These are phyloP conservation scores for Epizoanthus fatuus DNA, from an alignment of 92 coral and sea anemone genomes.

Conservation along the genomic window DNA sequence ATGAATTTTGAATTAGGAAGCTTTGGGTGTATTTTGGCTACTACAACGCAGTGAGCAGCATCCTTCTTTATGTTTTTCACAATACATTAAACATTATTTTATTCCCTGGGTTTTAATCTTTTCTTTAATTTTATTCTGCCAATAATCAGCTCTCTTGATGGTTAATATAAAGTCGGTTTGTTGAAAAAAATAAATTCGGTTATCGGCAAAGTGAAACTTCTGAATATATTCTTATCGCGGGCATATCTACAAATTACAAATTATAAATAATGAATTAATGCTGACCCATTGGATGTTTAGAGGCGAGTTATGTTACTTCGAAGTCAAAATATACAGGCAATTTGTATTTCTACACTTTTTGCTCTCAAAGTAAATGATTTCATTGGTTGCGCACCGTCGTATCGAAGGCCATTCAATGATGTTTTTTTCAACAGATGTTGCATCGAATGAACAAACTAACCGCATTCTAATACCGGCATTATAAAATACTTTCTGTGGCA, in stretches of 20 bases:
- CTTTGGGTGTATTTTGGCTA: too few relatives aligned
- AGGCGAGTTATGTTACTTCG: not conserved
- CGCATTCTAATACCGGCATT: not conserved
- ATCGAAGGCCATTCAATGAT: not conserved
- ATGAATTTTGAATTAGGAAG: too few relatives aligned
- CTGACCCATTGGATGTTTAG: not conserved
- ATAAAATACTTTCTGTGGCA: constrained; percentile 3
- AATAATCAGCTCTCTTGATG: too few relatives aligned
- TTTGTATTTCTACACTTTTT: not conserved
- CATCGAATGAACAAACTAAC: not conserved
- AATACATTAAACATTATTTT: too few relatives aligned
- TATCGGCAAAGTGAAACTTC: not conserved
- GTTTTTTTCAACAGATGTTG: constrained; percentile 7
- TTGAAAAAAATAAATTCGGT: not conserved
- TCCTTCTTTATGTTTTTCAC: too few relatives aligned
- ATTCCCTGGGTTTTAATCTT: too few relatives aligned
- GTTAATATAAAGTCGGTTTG: too few relatives aligned
- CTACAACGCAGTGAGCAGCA: too few relatives aligned
- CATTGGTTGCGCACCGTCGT: not conserved
- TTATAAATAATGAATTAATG: not conserved
- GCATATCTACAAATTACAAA: constrained; percentile 11
- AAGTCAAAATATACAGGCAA: not conserved
- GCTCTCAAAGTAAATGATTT: not conserved
- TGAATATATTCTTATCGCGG: not conserved
- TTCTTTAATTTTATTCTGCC: too few relatives aligned